Conservation (phyloP, 2,888 invertebrate genomes). For the Eueremaeus valkanovi region DNA sequence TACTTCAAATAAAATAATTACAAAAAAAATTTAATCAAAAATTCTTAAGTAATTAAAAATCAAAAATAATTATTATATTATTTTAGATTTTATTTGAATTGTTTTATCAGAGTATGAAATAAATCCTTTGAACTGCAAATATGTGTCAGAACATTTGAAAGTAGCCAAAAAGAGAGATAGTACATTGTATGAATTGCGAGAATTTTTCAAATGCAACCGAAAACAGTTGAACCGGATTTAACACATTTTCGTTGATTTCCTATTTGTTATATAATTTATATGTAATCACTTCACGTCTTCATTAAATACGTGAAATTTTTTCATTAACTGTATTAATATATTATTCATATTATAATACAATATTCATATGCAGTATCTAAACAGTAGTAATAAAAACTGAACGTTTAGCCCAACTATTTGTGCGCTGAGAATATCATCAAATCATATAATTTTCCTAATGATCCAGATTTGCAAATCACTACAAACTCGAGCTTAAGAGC, state of each 20-base stretch:
- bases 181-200: too few relatives aligned
- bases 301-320: conserved; percentile 29
- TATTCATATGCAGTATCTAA: not conserved
- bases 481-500: not conserved
- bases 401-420: not conserved
- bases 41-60: too few relatives aligned
- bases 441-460: conserved; percentile 17
- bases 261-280: conserved; percentile 32
- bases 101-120: too few relatives aligned
- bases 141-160: too few relatives aligned
- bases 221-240: conserved; percentile 28
- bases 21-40: too few relatives aligned
- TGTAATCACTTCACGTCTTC: conserved; percentile 26
- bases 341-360: conserved; percentile 7
- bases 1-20: too few relatives aligned
- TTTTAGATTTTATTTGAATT: too few relatives aligned
- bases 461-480: not conserved
- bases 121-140: too few relatives aligned
- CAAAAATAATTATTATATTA: too few relatives aligned
- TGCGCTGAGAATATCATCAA: not conserved
- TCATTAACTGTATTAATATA: not conserved
- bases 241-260: conserved; percentile 27
- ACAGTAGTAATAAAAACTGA: not conserved
- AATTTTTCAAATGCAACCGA: not conserved
- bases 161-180: too few relatives aligned